phyloP scores from a whole-genome alignment of 2,888 invertebrate species.

The Troides aeacus region DNA sequence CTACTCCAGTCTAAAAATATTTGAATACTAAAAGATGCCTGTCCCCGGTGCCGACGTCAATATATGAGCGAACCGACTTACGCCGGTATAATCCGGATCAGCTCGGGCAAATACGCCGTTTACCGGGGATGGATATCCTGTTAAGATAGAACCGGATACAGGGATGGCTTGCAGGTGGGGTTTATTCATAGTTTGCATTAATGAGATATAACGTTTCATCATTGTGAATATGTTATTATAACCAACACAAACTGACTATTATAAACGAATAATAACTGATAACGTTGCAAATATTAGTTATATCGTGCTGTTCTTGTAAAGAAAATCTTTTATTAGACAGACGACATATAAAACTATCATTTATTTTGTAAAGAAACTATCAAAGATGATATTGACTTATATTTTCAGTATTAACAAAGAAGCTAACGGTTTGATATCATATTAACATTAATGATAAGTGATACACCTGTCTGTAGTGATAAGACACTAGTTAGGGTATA shows the following conservation, averaged over 20 bases:
- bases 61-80: conserved; percentile 37
- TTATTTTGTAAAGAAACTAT: no score
- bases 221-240: conserved; percentile 3
- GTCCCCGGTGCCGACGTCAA: conserved; percentile 28
- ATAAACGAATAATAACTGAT: neutral
- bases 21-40: conserved; percentile 38
- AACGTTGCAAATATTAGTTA: no score
- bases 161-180: conserved; percentile 17
- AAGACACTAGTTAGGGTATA: no score
- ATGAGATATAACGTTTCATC: conserved; percentile 14
- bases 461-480: no score
- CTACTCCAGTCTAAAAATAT: conserved; percentile 20
- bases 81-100: conserved; percentile 38
- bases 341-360: no score
- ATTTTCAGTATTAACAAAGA: no score
- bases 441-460: no score
- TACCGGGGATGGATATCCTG: conserved; percentile 31
- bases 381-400: no score
- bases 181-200: conserved; percentile 23
- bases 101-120: conserved; percentile 33
- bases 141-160: conserved; percentile 29
- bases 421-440: no score
- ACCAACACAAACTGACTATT: neutral
- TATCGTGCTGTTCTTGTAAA: no score
- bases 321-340: no score